Percentiles rank a stretch among this genome's conserved stretches.
Evolutionary conservation across 2,113 vertebrate species (phyloP).

Genomic region (Poicephalus meyeri): DNA sequence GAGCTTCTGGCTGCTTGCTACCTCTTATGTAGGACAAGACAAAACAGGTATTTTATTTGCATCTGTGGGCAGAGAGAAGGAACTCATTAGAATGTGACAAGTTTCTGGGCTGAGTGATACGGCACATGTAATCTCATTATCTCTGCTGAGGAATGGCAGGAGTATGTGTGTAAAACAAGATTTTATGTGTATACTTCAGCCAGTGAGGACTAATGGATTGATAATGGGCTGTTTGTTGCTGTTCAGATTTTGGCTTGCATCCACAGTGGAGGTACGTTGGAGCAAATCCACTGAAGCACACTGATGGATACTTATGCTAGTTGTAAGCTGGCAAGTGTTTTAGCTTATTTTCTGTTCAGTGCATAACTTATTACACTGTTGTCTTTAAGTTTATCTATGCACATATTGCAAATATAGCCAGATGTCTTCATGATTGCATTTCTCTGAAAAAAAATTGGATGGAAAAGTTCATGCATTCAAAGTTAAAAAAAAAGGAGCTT

Average conservation of each 20-base stretch:
- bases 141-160: constrained; percentile 54
- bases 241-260: constrained; percentile 19
- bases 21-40: not conserved
- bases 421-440: not conserved
- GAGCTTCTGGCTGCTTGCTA: not conserved
- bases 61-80: not conserved
- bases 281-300: not conserved
- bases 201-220: constrained; percentile 52
- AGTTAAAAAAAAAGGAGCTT: not conserved
- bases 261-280: not conserved
- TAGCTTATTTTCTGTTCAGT: constrained; percentile 9
- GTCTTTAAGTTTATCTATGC: not conserved
- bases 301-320: not conserved
- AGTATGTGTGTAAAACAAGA: constrained; percentile 53
- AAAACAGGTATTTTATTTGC: constrained; percentile 27
- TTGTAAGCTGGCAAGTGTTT: not conserved
- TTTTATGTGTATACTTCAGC: constrained; percentile 48
- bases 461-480: not conserved
- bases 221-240: constrained; percentile 51
- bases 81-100: constrained; percentile 64
- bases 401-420: not conserved
- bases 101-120: constrained; percentile 48
- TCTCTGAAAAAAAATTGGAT: not conserved
- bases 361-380: not conserved
- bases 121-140: constrained; percentile 59